phyloP scores from a whole-genome alignment of 1,140 invertebrate species.

The Drosophila pachea region DNA sequence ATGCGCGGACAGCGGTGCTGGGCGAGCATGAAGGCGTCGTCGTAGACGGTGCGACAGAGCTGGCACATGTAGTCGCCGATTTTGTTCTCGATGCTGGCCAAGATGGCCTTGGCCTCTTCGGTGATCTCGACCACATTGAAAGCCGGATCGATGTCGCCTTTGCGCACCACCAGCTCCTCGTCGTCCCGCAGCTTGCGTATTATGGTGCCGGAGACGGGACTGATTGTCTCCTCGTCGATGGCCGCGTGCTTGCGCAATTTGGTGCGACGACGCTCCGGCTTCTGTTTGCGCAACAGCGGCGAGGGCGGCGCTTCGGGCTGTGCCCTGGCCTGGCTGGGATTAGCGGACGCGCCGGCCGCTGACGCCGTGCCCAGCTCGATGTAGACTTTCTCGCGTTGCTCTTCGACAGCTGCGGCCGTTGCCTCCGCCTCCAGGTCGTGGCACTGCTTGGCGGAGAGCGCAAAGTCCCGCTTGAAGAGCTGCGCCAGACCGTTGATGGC shows the following conservation, averaged over 20 bases:
- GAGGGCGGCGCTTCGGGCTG: slow-evolving; percentile 64
- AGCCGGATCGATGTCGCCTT: slow-evolving; percentile 97
- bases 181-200: slow-evolving; percentile 90
- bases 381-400: slow-evolving; percentile 78
- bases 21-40: slow-evolving; percentile 97
- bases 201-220: slow-evolving; percentile 98
- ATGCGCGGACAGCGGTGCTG: slow-evolving; percentile 98
- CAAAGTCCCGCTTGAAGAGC: slow-evolving; percentile 70
- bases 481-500: slow-evolving; percentile 72
- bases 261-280: slow-evolving; percentile 81
- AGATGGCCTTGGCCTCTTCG: slow-evolving; percentile 94
- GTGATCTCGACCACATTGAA: slow-evolving; percentile 98
- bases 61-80: slow-evolving; percentile 97
- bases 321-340: background rate
- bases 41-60: slow-evolving; percentile 94
- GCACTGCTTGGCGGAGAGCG: slow-evolving; percentile 10
- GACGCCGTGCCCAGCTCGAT: slow-evolving; percentile 78
- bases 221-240: slow-evolving; percentile 97
- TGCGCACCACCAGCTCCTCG: slow-evolving; percentile 88
- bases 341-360: slow-evolving; percentile 8
- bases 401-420: slow-evolving; percentile 18
- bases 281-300: slow-evolving; percentile 42
- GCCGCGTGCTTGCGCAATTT: slow-evolving; percentile 86
- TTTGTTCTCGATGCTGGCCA: slow-evolving; percentile 97
- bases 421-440: slow-evolving; percentile 9